Base-by-base conservation (phyloP, 2,113 vertebrate species). In the Onychostruthus taczanowskii region DNA sequence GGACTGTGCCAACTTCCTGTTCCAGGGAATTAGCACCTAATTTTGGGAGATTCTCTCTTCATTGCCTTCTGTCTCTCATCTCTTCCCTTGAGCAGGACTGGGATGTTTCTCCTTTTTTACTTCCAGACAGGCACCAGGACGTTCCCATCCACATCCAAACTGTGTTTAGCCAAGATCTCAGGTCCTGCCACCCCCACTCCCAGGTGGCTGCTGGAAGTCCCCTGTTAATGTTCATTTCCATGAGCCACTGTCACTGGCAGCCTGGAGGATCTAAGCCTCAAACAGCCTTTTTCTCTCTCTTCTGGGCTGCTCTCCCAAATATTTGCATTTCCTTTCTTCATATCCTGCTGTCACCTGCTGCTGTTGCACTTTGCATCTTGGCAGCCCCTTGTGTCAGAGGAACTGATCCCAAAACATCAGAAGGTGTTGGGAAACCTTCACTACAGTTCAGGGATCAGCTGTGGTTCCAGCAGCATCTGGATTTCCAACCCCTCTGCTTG, bases 241-340 rank as follows among this genome's bases (percentile, higher is more conserved):
- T 10, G 52, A 84, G 56, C 58, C 77, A 31, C 76, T 58, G 59
- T 26, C 26, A 46, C 46, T 30, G 14, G 28, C 6, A 76, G 49
- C 53, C 37, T 39, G 37, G 27, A 78, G 44, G 30, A 91, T 93
- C 76, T 69, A 64, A 86, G 58, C n/a, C 49, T 69, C 75, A 31
- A n/a, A 26, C 31, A 93, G 66, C 44, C 37, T 89, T 89, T 87
- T 37, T 28, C 52, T 94, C 50, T 47, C 59, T n/a, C 37, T 69
- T 87, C 75, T 87, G 78, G 91, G 87, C 91, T 68, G 17, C 26
- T 39, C 46, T 95, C 91, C 81, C 78, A 85, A 77, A 91, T 88
- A 77, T 90, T 93, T 95, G 84, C 81, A 79, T 85, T 93, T 95
- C 41, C 63, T 91, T 93, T 62, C 87, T 87, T 81, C 43, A 2